Evolutionary conservation across 2,888 invertebrate genomes (phyloP).

Genomic region (Eupithecia tripunctaria): DNA sequence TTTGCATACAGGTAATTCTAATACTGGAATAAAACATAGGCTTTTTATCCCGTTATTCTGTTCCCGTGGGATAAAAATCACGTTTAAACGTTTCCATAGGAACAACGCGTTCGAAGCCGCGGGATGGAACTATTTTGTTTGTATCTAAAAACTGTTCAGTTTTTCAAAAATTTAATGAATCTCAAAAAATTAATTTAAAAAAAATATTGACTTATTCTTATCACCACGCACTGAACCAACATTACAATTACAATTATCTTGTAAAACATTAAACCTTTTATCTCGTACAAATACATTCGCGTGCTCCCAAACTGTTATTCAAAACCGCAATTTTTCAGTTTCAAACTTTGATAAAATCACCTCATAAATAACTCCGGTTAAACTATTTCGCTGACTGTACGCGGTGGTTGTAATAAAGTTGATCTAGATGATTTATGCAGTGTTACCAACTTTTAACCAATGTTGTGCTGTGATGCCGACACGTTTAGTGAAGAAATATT

Average conservation of each 20-base stretch:
- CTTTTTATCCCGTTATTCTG: no score
- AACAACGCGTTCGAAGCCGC: no score
- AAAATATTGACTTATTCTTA: not conserved
- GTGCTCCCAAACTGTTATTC: constrained; percentile 34
- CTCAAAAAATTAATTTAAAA: not conserved
- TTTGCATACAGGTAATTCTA: no score
- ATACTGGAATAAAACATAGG: no score
- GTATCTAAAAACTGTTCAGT: not conserved
- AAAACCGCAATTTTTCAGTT: constrained; percentile 40
- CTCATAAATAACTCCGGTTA: constrained; percentile 39
- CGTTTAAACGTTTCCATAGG: no score
- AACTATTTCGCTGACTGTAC: constrained; percentile 40
- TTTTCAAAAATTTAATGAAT: not conserved
- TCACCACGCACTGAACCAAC: not conserved
- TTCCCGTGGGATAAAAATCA: no score
- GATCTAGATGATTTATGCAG: constrained; percentile 43
- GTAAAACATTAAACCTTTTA: constrained; percentile 2
- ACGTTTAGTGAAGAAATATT: not conserved
- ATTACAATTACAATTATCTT: not conserved
- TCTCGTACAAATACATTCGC: constrained; percentile 24
- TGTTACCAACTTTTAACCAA: constrained; percentile 1
- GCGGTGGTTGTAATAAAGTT: constrained; percentile 46
- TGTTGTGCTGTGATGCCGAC: not conserved
- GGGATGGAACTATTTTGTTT: no score
- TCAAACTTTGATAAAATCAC: constrained; percentile 38